Evolutionary conservation across 2,113 vertebrate species (phyloP).

Genomic region (Atlantisia rogersi): DNA sequence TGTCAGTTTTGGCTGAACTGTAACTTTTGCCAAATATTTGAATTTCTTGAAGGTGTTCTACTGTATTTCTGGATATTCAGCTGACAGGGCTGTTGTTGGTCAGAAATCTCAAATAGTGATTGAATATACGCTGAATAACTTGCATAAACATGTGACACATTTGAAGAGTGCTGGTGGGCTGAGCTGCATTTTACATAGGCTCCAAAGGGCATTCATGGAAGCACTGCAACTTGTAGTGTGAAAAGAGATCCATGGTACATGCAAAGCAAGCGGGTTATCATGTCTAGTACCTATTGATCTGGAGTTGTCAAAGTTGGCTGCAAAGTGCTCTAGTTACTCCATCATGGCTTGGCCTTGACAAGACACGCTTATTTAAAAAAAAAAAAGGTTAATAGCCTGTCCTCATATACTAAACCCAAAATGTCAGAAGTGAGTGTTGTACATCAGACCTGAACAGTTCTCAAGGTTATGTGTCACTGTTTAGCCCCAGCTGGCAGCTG

Average conservation of each 20-base stretch:
- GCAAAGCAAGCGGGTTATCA: neutral
- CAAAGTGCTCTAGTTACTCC: neutral
- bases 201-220: fast-evolving
- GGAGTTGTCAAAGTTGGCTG: neutral
- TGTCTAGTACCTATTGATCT: neutral
- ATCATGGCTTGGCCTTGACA: neutral
- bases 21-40: neutral
- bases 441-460: neutral
- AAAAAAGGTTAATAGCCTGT: neutral
- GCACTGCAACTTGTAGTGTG: neutral
- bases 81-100: neutral
- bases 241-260: neutral
- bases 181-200: neutral
- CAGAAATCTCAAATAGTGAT: neutral
- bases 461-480: neutral
- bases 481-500: too few relatives aligned
- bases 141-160: neutral
- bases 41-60: neutral
- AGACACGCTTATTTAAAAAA: neutral
- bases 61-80: neutral
- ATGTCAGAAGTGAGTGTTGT: neutral
- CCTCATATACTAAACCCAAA: neutral
- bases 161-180: neutral
- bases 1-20: neutral
- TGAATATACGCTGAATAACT: neutral